Percentiles rank a stretch among this genome's conserved stretches.
Conservation (phyloP, 2,797 vertebrate genomes). For the Hybognathus amarus region DNA sequence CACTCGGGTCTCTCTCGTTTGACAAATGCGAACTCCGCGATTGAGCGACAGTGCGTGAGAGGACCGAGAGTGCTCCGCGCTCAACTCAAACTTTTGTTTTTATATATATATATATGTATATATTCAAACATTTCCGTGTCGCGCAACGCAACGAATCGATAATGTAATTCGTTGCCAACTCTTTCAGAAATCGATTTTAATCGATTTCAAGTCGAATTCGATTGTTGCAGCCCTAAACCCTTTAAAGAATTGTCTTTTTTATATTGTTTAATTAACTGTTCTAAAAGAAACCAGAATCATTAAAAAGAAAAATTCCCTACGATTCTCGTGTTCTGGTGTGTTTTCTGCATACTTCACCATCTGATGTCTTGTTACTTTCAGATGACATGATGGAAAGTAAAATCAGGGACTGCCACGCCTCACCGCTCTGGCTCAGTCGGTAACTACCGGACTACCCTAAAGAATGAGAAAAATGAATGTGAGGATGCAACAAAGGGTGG, state of each 20-base stretch:
- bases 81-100: too few relatives aligned
- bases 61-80: too few relatives aligned
- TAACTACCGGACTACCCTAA: conserved; percentile 86
- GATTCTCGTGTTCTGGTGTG: not conserved
- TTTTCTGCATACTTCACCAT: not conserved
- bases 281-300: not conserved
- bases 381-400: conserved; percentile 93
- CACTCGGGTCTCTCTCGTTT: too few relatives aligned
- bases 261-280: not conserved
- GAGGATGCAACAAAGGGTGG: conserved; percentile 78
- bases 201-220: too few relatives aligned
- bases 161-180: too few relatives aligned
- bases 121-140: too few relatives aligned
- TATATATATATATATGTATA: too few relatives aligned
- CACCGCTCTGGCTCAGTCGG: conserved; percentile 92
- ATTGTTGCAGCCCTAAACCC: too few relatives aligned
- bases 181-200: too few relatives aligned
- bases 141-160: too few relatives aligned
- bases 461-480: conserved; percentile 77
- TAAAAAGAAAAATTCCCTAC: not conserved
- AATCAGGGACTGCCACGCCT: conserved; percentile 93
- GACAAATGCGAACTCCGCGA: too few relatives aligned
- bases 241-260: not conserved
- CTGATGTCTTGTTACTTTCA: conserved; percentile 60
- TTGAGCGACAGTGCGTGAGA: too few relatives aligned